Evolutionary conservation across 2,797 vertebrate genomes (phyloP).

Genomic region (Gambelia wislizenii): DNA sequence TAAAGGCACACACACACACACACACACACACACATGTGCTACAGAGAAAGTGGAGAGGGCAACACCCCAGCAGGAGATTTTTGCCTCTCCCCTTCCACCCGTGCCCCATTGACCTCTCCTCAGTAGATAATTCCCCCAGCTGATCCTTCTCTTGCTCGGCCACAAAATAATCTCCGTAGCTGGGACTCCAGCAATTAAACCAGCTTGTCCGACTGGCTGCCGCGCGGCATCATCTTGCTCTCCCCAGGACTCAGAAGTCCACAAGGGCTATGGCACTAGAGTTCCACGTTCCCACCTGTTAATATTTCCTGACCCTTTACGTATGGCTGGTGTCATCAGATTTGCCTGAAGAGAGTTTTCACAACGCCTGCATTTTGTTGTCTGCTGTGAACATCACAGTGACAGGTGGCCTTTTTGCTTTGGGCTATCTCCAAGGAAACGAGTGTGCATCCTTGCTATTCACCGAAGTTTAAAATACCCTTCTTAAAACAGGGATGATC

Average conservation of each 20-base stretch:
- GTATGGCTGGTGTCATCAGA: background rate
- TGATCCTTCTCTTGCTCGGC: background rate
- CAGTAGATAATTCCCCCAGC: conserved; percentile 15
- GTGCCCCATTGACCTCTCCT: background rate
- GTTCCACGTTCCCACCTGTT: background rate
- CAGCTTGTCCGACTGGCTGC: background rate
- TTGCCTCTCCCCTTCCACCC: background rate
- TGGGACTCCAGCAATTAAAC: conserved; percentile 12
- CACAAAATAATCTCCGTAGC: conserved; percentile 15
- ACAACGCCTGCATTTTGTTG: background rate
- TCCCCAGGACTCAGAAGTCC: background rate
- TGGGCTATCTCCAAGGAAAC: conserved; percentile 36
- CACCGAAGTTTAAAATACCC: background rate
- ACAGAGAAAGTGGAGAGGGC: background rate
- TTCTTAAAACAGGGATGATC: background rate
- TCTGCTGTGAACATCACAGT: conserved; percentile 1
- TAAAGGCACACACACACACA: too few relatives aligned
- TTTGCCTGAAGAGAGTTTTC: background rate
- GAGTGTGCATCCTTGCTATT: background rate
- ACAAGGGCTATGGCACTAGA: too few relatives aligned
- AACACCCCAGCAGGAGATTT: background rate
- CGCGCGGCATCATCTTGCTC: too few relatives aligned
- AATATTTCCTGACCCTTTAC: conserved; percentile 4
- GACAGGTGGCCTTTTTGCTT: conserved; percentile 32
- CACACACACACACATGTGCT: too few relatives aligned